Base-by-base conservation (phyloP, 2,797 vertebrate species). In the Sparidentex hasta region DNA sequence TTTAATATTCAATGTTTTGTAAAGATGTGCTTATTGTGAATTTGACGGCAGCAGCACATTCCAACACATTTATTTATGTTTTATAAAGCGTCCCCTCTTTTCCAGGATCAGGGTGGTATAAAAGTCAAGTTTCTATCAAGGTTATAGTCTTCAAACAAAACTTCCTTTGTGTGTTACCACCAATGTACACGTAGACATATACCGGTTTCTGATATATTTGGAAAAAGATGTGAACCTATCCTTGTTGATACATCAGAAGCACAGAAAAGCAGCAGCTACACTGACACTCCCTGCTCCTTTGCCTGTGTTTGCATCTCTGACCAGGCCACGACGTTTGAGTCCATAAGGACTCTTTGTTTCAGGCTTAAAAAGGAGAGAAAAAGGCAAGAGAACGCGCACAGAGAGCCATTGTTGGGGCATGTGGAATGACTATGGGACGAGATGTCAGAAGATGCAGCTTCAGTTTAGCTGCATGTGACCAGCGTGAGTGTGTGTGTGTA, bases 281-380 rank as follows among this genome's bases (percentile, higher is more conserved):
- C 57, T 46, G 17, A 41, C 55, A 5, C 63, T 56, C 56, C 54
- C 38, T 66, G 74, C 68, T 71, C 20, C 48, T 66, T 76, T 78
- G 83, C 56, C 76, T 77, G 68, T 54, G 43, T 77, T 76, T 83
- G 80, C 71, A 61, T 79, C 66, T 48, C 41, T 67, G 71, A 54
- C 7, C 48, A 41, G 48, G 65, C 51, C 56, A 25, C 43, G 21
- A 72, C 25, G 14, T 69, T 23, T 27, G 7, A 65, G 41, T 51
- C 71, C 55, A 87, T 78, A 83, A 76, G 74, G 84, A 63, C 48
- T 80, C 65, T 59, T 82, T 90, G 88, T 89, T 80, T 85, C 25
- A 16, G 63, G 17, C 9, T 23, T 47, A 29, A 41, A 69, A 59
- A 66, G 58, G 18, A 44, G 41, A 75, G 17, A 58, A 68, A 68